Evolutionary conservation across 2,888 invertebrate genomes (phyloP).

Genomic region (Lumbricus terrestris): DNA sequence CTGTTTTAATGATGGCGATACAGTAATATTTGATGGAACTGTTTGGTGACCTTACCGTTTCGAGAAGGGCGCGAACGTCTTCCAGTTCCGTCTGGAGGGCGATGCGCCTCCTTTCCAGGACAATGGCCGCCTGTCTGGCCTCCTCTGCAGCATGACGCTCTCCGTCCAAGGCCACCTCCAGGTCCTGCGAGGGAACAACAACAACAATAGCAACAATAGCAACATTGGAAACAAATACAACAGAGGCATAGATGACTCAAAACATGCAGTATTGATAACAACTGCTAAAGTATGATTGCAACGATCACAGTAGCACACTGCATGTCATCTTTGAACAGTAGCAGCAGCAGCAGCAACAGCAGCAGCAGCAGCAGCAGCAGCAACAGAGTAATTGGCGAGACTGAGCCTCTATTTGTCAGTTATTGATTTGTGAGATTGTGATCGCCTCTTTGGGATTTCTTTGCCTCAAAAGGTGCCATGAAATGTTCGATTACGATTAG

Average conservation of each 20-base stretch:
- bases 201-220: not conserved
- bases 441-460: no score
- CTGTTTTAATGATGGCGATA: not conserved
- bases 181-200: slow-evolving; percentile 45
- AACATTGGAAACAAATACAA: slow-evolving; percentile 10
- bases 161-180: slow-evolving; percentile 55
- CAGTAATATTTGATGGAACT: not conserved
- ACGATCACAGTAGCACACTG: no score
- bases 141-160: slow-evolving; percentile 54
- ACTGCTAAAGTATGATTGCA: no score
- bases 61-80: slow-evolving; percentile 68
- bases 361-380: no score
- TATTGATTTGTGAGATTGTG: no score
- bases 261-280: not conserved
- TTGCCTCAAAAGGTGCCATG: no score
- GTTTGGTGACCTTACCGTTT: slow-evolving; percentile 51
- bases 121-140: slow-evolving; percentile 49
- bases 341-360: no score
- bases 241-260: not conserved
- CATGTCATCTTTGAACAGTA: not conserved
- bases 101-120: slow-evolving; percentile 57
- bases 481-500: no score
- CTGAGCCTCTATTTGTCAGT: no score
- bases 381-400: no score
- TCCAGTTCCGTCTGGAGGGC: slow-evolving; percentile 89